Evolutionary conservation across 2,888 invertebrate genomes (phyloP).

Genomic region (Pammene fasciana): DNA sequence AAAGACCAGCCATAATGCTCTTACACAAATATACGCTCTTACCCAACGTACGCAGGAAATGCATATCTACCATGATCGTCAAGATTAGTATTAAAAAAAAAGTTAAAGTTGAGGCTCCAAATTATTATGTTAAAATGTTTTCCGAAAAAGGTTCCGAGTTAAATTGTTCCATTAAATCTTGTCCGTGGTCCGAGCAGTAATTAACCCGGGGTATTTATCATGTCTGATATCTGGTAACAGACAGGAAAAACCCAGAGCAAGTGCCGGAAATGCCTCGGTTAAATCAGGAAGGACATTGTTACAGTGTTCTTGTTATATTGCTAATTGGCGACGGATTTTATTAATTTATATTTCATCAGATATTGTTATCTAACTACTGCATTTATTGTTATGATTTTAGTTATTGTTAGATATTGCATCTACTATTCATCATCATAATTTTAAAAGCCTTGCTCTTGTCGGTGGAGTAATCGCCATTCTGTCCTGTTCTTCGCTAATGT

Average conservation of each 20-base stretch:
- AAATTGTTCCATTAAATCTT: constrained; percentile 34
- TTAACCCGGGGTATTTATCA: constrained; percentile 38
- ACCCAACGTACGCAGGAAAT: too few species aligned
- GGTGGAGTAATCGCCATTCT: too few species aligned
- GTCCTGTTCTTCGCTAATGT: too few species aligned
- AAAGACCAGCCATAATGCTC: too few species aligned
- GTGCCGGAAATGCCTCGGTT: constrained; percentile 22
- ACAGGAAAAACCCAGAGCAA: constrained; percentile 23
- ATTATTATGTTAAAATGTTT: constrained; percentile 30
- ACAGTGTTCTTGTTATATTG: not conserved
- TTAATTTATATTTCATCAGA: not conserved
- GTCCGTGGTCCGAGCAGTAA: constrained; percentile 24
- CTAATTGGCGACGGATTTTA: not conserved
- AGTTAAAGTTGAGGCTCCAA: constrained; percentile 12
- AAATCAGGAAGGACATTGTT: constrained; percentile 17
- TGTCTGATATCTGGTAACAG: constrained; percentile 34
- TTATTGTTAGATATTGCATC: too few species aligned
- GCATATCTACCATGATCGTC: too few species aligned
- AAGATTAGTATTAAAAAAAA: too few species aligned
- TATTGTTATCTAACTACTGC: not conserved
- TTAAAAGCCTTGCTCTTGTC: too few species aligned
- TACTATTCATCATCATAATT: too few species aligned
- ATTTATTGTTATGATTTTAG: too few species aligned
- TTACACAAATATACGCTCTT: too few species aligned
- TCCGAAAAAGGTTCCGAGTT: constrained; percentile 22